Base-by-base conservation (phyloP, 2,888 invertebrate species). In the Cyrtodaria siliqua region DNA sequence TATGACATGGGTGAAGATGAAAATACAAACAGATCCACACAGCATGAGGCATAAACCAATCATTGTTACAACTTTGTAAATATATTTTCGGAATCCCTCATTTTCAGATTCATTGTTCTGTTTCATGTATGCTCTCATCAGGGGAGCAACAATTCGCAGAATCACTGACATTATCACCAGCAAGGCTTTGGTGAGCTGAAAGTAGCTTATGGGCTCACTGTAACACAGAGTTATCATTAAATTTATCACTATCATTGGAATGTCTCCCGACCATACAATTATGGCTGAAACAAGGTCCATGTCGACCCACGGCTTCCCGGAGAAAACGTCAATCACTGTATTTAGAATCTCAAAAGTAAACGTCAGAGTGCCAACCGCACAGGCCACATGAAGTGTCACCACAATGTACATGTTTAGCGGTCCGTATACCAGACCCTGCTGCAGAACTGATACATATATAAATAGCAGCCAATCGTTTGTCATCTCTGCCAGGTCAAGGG, bases 381-480 rank as follows among this genome's bases (percentile, higher is more conserved):
- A 70, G 2, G 50, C 27, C 0, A 80, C 40, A 16, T 77, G 59
- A 8, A 70, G 27, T 14, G 63, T 38, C 67, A 76, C 57, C 14
- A 67, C 47, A 3, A 70, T 18, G 14, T 27, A 29, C n/a, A 59
- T 57, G 2, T 63, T 57, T 20, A 77, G 26, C 8, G 80, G 80
- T 52, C 89, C 89, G 57, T 86, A 89, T 8, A 89, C 87, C 1
- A 89, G 82, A 2, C 86, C 89, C 24, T 76, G 59, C 42, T 85
- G 77, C 2, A 76, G 63, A 26, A 50, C 56, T 20, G 74, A 68
- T 24, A 89, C 67, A 57, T 89, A 87, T 1, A 38, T 50, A 40
- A 82, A 85, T 26, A 88, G 79, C 27, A 89, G 72, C 87, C 87
- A 87, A 62, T 89, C 89, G 57, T 83, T 84, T 57, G 85, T 27